phyloP scores from a whole-genome alignment of 2,797 vertebrate genomes.

The Masticophis lateralis region DNA sequence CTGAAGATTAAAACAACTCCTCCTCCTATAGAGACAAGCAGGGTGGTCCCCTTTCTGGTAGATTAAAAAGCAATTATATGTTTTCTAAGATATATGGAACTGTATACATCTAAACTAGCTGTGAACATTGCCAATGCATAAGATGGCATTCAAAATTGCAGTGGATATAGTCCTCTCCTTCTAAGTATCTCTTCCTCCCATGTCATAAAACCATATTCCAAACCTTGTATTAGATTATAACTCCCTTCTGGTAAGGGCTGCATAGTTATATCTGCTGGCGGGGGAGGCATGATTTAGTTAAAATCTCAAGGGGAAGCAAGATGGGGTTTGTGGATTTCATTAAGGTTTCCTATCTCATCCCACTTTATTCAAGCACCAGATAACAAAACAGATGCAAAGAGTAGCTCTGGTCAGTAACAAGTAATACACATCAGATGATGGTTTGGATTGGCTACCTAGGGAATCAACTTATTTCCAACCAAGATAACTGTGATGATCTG shows the following conservation, averaged over 20 bases:
- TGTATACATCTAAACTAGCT: background rate
- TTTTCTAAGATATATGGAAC: background rate
- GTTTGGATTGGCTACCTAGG: background rate
- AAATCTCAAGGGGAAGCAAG: background rate
- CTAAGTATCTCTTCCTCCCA: background rate
- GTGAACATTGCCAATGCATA: background rate
- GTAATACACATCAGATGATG: background rate
- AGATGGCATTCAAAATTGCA: background rate
- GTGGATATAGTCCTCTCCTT: background rate
- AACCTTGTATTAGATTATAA: background rate
- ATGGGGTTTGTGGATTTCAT: background rate
- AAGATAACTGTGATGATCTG: background rate
- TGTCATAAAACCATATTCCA: background rate
- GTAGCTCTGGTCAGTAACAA: background rate
- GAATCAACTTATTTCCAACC: background rate
- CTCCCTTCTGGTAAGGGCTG: background rate
- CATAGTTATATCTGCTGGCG: background rate
- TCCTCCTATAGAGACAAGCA: background rate
- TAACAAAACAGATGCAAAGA: background rate
- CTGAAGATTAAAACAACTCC: background rate
- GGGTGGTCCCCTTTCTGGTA: background rate
- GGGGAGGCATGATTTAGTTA: background rate
- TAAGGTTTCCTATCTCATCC: background rate
- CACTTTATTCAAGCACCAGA: background rate
- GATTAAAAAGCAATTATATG: constrained; percentile 2